Evolutionary conservation across 2,797 vertebrate genomes (phyloP).

Genomic region (Lepus oiostolus): DNA sequence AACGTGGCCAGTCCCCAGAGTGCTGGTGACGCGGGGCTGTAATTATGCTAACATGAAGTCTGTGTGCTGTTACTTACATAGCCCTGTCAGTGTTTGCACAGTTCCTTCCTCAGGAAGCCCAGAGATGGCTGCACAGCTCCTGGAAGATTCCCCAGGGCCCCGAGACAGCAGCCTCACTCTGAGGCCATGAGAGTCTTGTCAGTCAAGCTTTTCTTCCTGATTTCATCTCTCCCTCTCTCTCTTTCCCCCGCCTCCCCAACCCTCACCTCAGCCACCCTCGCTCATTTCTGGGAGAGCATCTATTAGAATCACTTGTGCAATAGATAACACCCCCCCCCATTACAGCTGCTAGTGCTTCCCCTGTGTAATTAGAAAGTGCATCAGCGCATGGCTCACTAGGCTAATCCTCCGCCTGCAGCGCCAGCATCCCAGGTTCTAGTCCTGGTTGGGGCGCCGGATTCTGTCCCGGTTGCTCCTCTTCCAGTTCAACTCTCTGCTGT

Average conservation of each 20-base stretch:
- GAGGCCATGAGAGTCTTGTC: background rate
- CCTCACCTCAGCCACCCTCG: background rate
- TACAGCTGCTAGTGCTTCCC: constrained; percentile 70
- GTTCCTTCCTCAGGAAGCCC: constrained; percentile 53
- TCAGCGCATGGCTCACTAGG: too few relatives aligned
- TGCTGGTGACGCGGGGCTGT: background rate
- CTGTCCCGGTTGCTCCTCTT: too few relatives aligned
- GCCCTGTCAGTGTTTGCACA: background rate
- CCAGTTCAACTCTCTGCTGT: too few relatives aligned
- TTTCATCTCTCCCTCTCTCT: too few relatives aligned
- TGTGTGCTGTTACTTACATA: background rate
- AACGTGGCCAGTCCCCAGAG: background rate
- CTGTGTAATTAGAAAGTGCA: constrained; percentile 81
- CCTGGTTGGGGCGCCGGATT: too few relatives aligned
- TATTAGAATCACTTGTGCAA: constrained; percentile 74
- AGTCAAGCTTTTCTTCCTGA: constrained; percentile 1
- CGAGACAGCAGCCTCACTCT: background rate
- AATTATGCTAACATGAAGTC: background rate
- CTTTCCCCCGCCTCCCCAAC: background rate
- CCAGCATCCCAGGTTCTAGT: too few relatives aligned
- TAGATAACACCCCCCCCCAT: constrained; percentile 73
- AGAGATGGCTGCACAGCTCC: constrained; percentile 58
- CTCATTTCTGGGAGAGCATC: background rate
- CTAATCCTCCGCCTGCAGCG: too few relatives aligned
- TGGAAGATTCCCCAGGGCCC: constrained; percentile 36